Base-by-base conservation (phyloP, 2,888 invertebrate species). In the Epistrophe grossulariae region DNA sequence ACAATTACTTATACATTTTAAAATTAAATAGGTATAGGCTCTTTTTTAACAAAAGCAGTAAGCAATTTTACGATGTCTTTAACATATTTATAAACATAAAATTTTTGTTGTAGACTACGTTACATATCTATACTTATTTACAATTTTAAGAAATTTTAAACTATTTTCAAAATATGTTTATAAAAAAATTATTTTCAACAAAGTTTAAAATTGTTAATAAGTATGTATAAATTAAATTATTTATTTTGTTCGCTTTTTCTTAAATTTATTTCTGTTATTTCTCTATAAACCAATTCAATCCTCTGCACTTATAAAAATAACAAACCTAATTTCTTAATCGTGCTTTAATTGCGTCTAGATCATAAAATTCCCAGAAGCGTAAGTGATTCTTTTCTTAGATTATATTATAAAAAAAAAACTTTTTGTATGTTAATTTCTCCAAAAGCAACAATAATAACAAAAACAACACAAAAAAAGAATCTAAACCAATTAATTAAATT, bases 401-500 rank as follows among this genome's bases (percentile, higher is more conserved):
- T 24, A 24, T 24, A 24, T 17, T n/a, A n/a, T n/a, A n/a, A n/a
- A n/a, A n/a, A n/a, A 66, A 17, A 66, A 17, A 48, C 31, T 52
- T 24, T 45, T 50, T 70, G 70, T 66, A 28, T 55, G 76, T 70
- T 62, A 70, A 68, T 57, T 77, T 43, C 17, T 50, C 35, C 48
- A 73, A 17, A 24, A 38, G n/a, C 3, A 48, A 45, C n/a, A 45
- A n/a, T 7, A n/a, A 57, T 2, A 59, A 57, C 3, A 19, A 38
- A 17, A 19, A 38, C 13, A 60, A 40, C 40, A 40, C 13, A 5
- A 40, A 4, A 70, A 52, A 52, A 24, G 60, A 73, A 59, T 57
- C 70, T 45, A 59, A 50, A 70, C 70, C 78, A 78, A 82, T 82
- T 85, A 85, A 85, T 85, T 85, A 82, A 82, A 85, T 79, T 82